Conservation (phyloP, 2,113 vertebrate species). For the Spheniscus mendiculus region DNA sequence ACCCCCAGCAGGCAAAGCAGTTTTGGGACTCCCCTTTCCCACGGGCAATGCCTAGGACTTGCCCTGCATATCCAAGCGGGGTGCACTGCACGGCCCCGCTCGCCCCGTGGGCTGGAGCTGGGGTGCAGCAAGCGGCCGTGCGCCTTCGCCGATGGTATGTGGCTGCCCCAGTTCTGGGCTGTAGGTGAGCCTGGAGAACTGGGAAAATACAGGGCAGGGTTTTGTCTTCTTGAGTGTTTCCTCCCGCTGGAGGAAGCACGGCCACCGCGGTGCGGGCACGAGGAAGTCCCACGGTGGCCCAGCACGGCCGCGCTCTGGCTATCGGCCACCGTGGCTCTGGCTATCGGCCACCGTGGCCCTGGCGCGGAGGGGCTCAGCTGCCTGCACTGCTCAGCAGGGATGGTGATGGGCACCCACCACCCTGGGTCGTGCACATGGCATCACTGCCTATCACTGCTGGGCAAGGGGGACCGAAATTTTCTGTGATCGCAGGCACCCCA, state of each 20-base stretch:
- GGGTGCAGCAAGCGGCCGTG: background rate
- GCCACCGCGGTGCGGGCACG: background rate
- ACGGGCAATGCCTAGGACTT: fast-evolving
- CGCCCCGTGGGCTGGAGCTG: background rate
- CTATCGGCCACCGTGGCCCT: background rate
- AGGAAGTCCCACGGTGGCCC: fast-evolving
- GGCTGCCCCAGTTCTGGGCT: background rate
- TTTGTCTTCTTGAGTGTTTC: background rate
- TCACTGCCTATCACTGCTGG: background rate
- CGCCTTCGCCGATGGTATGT: background rate
- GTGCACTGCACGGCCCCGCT: fast-evolving
- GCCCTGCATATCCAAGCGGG: fast-evolving
- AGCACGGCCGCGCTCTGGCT: fast-evolving
- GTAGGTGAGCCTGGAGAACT: background rate
- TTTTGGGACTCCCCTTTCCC: background rate
- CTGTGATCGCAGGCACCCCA: fast-evolving
- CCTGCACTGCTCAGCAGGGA: fast-evolving
- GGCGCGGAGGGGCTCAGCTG: background rate
- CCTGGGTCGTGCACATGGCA: background rate
- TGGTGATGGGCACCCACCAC: fast-evolving
- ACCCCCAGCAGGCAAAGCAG: background rate
- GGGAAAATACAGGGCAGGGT: background rate
- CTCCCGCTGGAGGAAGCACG: background rate
- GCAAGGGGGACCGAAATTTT: fast-evolving
- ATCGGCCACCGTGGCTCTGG: background rate